Base-by-base conservation (phyloP, 2,113 vertebrate species). In the Thunnus thynnus region DNA sequence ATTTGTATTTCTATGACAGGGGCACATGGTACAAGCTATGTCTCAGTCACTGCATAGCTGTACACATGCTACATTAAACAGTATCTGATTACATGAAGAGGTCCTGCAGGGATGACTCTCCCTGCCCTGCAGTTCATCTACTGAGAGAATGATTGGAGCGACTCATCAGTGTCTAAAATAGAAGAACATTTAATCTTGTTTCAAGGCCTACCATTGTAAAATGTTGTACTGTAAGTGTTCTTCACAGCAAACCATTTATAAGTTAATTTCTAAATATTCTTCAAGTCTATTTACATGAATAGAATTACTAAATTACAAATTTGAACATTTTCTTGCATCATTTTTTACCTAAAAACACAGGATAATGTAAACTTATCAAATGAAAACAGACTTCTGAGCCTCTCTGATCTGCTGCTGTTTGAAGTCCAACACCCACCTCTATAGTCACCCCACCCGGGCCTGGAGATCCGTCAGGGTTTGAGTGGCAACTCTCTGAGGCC, bases 401-500 rank as follows among this genome's bases (percentile, higher is more conserved):
- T 68, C 18, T 5, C 22, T 52, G 54, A 58, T 22, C 16, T 55
- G 66, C 27, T 61, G 47, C 17, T 69, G n/a, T 46, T 72, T 50
- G 6, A 56, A 36, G 52, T 20, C 57, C 18, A 72, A 30, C 73
- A 91, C 94, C 71, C 76, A 95, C 95, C 93, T 92, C 46, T 44
- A 51, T 0, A 20, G 25, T 55, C 56, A 70, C 75, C 0, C 51
- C 56, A 0, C 46, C 61, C 0, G 51, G 82, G 10, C 57, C 78
- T 10, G 10, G 46, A 32, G 80, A 52, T 72, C 51, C 78, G 25
- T 93, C 91, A 72, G 92, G 76, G 27, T 55, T 72, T 10, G 65
- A 62, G 17, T 58, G 48, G 89, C 97, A 99, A 7, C 79, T 95
- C 95, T 98, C 97, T 1, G 95, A 96, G 63, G 94, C 97, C 80